phyloP scores from a whole-genome alignment of 2,797 vertebrate genomes.

The Amblyraja radiata region DNA sequence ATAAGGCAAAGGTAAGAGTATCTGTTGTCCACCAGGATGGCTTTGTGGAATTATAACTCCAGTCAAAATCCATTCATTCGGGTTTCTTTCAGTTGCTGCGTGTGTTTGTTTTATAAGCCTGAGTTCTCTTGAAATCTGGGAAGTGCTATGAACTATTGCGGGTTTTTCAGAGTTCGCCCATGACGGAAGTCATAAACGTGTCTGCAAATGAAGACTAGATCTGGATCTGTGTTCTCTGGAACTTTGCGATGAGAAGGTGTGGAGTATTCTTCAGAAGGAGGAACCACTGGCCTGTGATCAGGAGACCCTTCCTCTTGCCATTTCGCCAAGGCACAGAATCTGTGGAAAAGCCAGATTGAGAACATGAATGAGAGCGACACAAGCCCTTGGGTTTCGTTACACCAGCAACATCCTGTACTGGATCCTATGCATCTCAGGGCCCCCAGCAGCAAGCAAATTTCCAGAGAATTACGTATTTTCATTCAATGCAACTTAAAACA shows the following conservation, averaged over 20 bases:
- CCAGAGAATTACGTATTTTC: background rate
- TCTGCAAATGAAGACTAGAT: conserved; percentile 94
- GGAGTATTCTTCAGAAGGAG: conserved; percentile 75
- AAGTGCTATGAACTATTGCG: conserved; percentile 68
- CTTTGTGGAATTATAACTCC: conserved; percentile 25
- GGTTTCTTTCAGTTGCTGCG: background rate
- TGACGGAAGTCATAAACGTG: conserved; percentile 97
- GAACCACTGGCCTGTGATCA: conserved; percentile 76
- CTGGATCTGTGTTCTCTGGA: conserved; percentile 83
- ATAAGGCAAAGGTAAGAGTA: conserved; percentile 67
- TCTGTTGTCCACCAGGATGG: conserved; percentile 47
- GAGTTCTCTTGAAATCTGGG: conserved; percentile 23
- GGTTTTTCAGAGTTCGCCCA: conserved; percentile 95
- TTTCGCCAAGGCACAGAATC: conserved; percentile 99
- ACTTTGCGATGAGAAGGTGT: conserved; percentile 88
- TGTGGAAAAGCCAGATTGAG: conserved; percentile 47
- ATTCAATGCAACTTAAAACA: background rate
- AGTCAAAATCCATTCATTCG: conserved; percentile 7
- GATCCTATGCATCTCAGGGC: background rate
- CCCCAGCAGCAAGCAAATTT: background rate
- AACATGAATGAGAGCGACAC: background rate
- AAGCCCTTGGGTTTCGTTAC: background rate
- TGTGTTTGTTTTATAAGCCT: conserved; percentile 28
- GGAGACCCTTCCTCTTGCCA: conserved; percentile 79
- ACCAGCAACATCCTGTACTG: background rate